Conservation (phyloP, 2,113 vertebrate species). For the Leptobrachium ailaonicum region DNA sequence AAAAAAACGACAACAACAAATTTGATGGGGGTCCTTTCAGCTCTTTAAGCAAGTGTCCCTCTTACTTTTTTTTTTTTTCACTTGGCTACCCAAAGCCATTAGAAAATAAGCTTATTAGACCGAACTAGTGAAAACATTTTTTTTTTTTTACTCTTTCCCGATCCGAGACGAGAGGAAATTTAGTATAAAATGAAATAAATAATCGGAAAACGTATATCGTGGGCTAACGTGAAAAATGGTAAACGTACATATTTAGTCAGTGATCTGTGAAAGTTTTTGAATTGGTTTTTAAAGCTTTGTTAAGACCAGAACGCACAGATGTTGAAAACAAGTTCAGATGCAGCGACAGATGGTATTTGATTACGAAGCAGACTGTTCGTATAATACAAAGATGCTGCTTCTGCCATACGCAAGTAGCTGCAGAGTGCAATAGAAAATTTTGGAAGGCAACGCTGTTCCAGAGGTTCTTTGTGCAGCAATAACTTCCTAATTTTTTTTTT, state of each 20-base stretch:
- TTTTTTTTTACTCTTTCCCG: slow-evolving; percentile 65
- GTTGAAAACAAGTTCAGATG: slow-evolving; percentile 99
- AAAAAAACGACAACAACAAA: slow-evolving; percentile 32
- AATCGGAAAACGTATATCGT: slow-evolving; percentile 36
- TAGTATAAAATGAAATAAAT: not conserved
- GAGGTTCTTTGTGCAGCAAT: slow-evolving; percentile 80
- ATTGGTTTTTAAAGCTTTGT: slow-evolving; percentile 99
- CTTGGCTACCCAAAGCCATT: slow-evolving; percentile 82
- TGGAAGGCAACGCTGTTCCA: slow-evolving; percentile 79
- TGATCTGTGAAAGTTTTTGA: slow-evolving; percentile 94
- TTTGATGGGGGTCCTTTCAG: slow-evolving; percentile 77
- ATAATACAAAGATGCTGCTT: slow-evolving; percentile 98
- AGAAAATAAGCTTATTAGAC: slow-evolving; percentile 80
- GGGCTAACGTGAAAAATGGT: slow-evolving; percentile 77
- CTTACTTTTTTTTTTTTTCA: slow-evolving; percentile 62
- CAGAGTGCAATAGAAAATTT: slow-evolving; percentile 83
- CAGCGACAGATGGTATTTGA: slow-evolving; percentile 99
- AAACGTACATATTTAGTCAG: slow-evolving; percentile 83
- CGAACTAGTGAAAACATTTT: slow-evolving; percentile 66
- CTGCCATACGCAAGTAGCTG: slow-evolving; percentile 96
- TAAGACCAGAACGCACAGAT: slow-evolving; percentile 99
- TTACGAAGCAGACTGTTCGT: slow-evolving; percentile 99
- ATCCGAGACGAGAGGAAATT: slow-evolving; percentile 66
- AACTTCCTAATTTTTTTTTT: slow-evolving; percentile 69
- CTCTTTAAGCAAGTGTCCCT: slow-evolving; percentile 75